A percentile compares a stretch with the other conserved stretches of the same genome.
These are phyloP conservation scores for Drosophila pseudotalamancana DNA, from an alignment of 2,888 invertebrate species.

Conservation along the genomic window DNA sequence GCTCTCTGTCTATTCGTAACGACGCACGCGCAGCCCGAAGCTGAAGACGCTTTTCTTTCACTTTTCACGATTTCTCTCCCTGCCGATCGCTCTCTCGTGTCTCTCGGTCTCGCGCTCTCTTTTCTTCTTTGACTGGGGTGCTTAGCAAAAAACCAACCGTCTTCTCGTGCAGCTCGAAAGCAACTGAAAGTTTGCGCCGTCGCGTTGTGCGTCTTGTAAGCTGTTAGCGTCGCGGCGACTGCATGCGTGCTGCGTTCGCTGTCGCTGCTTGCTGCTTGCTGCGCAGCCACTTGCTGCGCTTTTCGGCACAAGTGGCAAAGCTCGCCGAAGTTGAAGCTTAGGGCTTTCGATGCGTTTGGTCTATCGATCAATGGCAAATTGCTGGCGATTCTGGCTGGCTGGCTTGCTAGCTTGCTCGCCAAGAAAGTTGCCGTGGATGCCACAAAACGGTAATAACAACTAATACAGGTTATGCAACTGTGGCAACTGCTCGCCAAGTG, in stretches of 20 bases:
- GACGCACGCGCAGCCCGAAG: slow-evolving; percentile 26
- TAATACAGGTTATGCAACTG: slow-evolving; percentile 77
- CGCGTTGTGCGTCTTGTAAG: slow-evolving; percentile 73
- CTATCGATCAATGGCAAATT: slow-evolving; percentile 58
- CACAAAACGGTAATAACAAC: slow-evolving; percentile 74
- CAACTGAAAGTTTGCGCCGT: slow-evolving; percentile 68
- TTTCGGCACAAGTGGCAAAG: slow-evolving; percentile 73
- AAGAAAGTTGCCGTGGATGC: slow-evolving; percentile 53
- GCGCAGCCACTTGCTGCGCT: slow-evolving; percentile 19
- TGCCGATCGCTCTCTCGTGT: slow-evolving; percentile 16
- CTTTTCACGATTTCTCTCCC: slow-evolving; percentile 64
- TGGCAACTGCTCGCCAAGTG: slow-evolving; percentile 32
- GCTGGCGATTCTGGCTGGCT: slow-evolving; percentile 19
- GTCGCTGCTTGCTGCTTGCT: slow-evolving; percentile 5
- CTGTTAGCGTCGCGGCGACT: slow-evolving; percentile 39
- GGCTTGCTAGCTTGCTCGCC: too few species aligned
- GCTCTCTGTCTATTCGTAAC: slow-evolving; percentile 5
- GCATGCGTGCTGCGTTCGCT: slow-evolving; percentile 28
- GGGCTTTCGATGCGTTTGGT: slow-evolving; percentile 48
- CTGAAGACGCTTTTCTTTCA: slow-evolving; percentile 59
- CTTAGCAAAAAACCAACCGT: slow-evolving; percentile 50
- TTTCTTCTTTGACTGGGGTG: slow-evolving; percentile 1
- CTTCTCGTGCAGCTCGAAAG: slow-evolving; percentile 73
- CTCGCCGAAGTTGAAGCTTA: slow-evolving; percentile 27
- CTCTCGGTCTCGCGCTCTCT: slow-evolving; percentile 3